Base-by-base conservation (phyloP, 2,888 invertebrate species). In the Pheosia gnoma region DNA sequence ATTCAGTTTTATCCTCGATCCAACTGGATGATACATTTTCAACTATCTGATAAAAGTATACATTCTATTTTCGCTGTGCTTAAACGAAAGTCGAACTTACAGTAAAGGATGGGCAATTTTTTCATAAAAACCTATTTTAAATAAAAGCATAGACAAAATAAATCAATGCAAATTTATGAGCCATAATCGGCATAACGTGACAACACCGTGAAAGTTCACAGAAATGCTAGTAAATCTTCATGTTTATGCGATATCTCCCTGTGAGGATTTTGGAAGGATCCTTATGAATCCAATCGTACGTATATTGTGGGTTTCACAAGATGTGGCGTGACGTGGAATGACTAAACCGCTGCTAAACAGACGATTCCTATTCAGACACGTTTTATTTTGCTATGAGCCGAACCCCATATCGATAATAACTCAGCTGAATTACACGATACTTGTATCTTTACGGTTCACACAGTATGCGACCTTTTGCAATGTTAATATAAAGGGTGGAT, bases 341-440 rank as follows among this genome's bases (percentile, higher is more conserved):
- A 65, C 61, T 70, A 67, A 69, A 67, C 65, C 59, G 39, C 55
- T 70, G 73, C 72, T 80, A 85, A 87, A 65, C 67, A 77, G 75
- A 65, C 79, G 57, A 86, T 88, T 86, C 78, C 84, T 87, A 88
- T 87, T 85, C 87, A 81, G 73, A 65, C 71, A 71, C 63, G 79
- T 75, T 79, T 80, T 81, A 82, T 83, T 84, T 83, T 79, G 70
- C 71, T 71, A 74, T 71, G 76, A 79, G 74, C 74, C 61, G 62
- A 69, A 70, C 72, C 75, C 74, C 75, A 71, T 70, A 67, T 62
- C 75, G 72, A 81, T 80, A 80, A 83, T 86, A 85, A 84, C 75
- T 87, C 78, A 75, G 54, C 62, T 49, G 77, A 80, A 81, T 81
- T 73, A 79, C 77, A 76, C 63, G 65, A 79, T 78, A 71, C 61